phyloP scores from a whole-genome alignment of 2,888 invertebrate genomes.

The Junonia oenone region DNA sequence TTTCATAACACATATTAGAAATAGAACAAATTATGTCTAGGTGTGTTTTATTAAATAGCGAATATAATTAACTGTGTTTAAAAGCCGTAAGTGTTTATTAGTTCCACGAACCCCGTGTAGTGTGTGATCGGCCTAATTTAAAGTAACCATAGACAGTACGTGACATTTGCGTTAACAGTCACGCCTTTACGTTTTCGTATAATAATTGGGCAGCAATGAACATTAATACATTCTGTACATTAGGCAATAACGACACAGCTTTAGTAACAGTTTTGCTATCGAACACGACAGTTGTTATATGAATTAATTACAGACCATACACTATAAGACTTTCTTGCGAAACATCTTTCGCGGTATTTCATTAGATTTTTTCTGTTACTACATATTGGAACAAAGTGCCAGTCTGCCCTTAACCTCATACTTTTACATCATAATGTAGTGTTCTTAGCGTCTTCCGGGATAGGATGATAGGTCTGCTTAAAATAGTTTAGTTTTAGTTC shows the following conservation, averaged over 20 bases:
- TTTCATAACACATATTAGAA: too few species aligned
- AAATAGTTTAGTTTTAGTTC: too few species aligned
- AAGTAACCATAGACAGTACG: background rate
- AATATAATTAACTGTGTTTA: background rate
- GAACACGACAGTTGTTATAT: background rate
- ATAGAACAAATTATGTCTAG: background rate
- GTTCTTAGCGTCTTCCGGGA: too few species aligned
- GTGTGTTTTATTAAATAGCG: too few species aligned
- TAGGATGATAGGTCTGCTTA: too few species aligned
- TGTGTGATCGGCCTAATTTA: background rate
- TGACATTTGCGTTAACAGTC: slow-evolving; percentile 8
- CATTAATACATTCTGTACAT: background rate
- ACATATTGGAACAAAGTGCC: too few species aligned
- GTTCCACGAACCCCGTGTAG: background rate
- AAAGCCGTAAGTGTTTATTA: background rate
- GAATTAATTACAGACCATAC: too few species aligned
- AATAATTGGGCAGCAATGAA: slow-evolving; percentile 3
- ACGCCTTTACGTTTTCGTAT: slow-evolving; percentile 4
- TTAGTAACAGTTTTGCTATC: background rate
- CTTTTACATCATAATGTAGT: too few species aligned
- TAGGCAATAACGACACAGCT: background rate
- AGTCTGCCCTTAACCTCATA: too few species aligned
- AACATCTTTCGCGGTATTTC: too few species aligned
- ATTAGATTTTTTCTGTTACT: too few species aligned
- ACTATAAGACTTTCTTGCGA: too few species aligned